Evolutionary conservation across 2,797 vertebrate genomes (phyloP), one percentile per base, ranked within the genome.

Genomic region (Micropoecilia bifurca): DNA sequence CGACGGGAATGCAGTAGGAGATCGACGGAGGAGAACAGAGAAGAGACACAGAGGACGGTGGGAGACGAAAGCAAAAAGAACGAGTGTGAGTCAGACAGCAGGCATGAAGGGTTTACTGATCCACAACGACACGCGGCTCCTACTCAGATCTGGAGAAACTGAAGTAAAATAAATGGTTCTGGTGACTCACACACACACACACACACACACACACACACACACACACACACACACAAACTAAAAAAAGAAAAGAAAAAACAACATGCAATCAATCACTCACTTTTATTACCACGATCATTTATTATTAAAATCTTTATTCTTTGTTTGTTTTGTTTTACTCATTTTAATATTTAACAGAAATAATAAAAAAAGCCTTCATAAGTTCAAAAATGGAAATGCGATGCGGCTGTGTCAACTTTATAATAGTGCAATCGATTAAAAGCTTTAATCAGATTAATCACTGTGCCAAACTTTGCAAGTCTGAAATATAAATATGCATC

Each of bases 61-160:
- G 68, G 81, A 73, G 84, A 86, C 71, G 73, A 77, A 75, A 82
- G 76, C 75, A 77, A 75, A 66, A 86, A 74, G 77, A 77, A 77
- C 77, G 85, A 69, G 79, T 80, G 63, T 81, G 81, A 89, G 90
- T 93, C 88, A 85, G 83, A 83, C 55, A 48, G 48, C 43, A 39
- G 80, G 57, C 74, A 57, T 12, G 57, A 48, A 48, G n/a, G 47
- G 74, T n/a, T 85, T 84, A 77, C 50, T 85, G 74, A 83, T 79
- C 86, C 82, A 86, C 74, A 85, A 75, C 3, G 30, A 78, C 76
- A 82, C 71, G 68, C 18, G 69, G 20, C 53, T 73, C 69, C 81
- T 18, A 78, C 61, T 74, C 74, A 72, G 66, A n/a, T 43, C 66
- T 69, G 36, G 22, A 43, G 66, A 69, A 69, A 43, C 4, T 43